Percentiles rank a stretch among this genome's conserved stretches.
phyloP scores from a whole-genome alignment of 2,888 invertebrate genomes.

The Aleiodes leptofemur region DNA sequence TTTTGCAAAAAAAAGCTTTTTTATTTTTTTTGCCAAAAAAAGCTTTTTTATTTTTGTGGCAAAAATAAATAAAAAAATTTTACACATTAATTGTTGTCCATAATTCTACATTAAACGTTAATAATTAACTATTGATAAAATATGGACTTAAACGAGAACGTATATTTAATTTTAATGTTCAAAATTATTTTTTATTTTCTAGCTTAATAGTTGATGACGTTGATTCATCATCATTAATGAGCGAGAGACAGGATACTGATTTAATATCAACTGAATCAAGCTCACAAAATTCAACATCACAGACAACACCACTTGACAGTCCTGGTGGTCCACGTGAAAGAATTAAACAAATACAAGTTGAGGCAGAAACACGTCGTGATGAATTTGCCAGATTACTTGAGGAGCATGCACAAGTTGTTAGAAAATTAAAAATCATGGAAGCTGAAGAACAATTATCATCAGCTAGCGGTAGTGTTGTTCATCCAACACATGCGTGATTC shows the following conservation, averaged over 20 bases:
- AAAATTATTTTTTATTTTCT: conserved; percentile 29
- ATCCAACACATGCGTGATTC: conserved; percentile 66
- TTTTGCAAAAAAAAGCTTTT: no score
- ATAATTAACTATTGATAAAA: no score
- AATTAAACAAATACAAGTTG: conserved; percentile 71
- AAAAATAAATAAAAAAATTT: no score
- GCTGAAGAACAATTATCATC: conserved; percentile 65
- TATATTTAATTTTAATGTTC: no score
- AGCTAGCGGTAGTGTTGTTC: conserved; percentile 60
- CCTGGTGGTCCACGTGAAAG: conserved; percentile 66
- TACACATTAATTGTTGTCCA: no score
- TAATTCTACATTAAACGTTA: no score
- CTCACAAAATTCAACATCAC: conserved; percentile 62
- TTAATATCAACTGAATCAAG: conserved; percentile 63
- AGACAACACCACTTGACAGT: conserved; percentile 64
- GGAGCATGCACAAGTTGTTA: conserved; percentile 74
- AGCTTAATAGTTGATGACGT: conserved; percentile 69
- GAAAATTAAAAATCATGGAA: conserved; percentile 74
- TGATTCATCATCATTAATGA: conserved; percentile 65
- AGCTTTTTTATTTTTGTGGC: no score
- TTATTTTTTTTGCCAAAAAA: no score
- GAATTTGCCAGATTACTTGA: conserved; percentile 74
- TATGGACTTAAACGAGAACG: no score
- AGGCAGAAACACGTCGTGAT: conserved; percentile 73
- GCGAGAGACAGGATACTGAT: conserved; percentile 61